Evolutionary conservation across 2,113 vertebrate species (phyloP).

Genomic region (Equus przewalskii): DNA sequence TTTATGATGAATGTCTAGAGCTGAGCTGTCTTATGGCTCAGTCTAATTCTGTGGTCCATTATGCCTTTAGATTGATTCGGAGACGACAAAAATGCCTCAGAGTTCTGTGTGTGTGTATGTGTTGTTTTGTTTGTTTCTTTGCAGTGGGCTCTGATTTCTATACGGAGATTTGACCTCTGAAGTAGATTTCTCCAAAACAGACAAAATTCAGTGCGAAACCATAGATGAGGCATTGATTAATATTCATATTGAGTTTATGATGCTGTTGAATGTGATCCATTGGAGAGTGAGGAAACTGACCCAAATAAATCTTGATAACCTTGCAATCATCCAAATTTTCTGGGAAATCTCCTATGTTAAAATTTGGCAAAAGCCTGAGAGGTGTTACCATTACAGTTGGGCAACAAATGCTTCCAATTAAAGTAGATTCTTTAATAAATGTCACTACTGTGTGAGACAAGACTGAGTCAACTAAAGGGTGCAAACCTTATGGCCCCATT

Average conservation of each 20-base stretch:
- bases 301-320: not conserved
- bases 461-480: not conserved
- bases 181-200: not conserved
- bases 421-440: not conserved
- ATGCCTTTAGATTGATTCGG: not conserved
- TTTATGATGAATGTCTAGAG: not conserved
- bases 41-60: not conserved
- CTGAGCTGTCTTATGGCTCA: not conserved
- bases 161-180: not conserved
- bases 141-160: not conserved
- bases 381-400: not conserved
- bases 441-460: not conserved
- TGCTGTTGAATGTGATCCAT: not conserved
- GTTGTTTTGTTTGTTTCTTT: not conserved
- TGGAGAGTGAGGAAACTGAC: not conserved
- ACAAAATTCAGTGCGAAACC: not conserved
- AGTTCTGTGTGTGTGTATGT: not conserved
- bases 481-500: not conserved
- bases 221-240: not conserved
- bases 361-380: not conserved
- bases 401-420: not conserved
- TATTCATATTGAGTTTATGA: not conserved
- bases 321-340: not conserved
- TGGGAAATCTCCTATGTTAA: not conserved
- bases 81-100: not conserved